Evolutionary conservation across 2,113 vertebrate species (phyloP).

Genomic region (Pristiophorus japonicus): DNA sequence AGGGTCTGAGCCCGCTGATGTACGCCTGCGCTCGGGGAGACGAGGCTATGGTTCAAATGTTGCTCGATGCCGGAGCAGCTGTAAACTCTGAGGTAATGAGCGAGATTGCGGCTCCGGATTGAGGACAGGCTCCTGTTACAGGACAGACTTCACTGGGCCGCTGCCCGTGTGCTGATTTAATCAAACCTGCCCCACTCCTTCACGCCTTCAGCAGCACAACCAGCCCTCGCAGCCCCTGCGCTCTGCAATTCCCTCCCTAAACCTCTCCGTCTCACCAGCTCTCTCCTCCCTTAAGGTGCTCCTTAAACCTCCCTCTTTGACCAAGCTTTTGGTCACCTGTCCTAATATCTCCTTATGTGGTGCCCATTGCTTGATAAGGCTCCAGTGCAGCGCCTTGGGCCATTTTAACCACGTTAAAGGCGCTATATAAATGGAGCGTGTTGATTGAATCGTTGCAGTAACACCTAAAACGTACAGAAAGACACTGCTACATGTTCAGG

Average conservation of each 20-base stretch:
- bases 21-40: constrained; percentile 95
- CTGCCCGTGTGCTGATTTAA: too few relatives aligned
- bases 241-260: too few relatives aligned
- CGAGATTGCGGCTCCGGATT: neutral
- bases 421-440: neutral
- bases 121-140: too few relatives aligned
- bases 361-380: neutral
- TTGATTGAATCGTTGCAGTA: neutral
- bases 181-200: too few relatives aligned
- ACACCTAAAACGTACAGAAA: neutral
- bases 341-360: too few relatives aligned
- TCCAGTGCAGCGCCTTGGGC: neutral
- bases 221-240: too few relatives aligned
- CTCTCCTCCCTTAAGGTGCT: too few relatives aligned
- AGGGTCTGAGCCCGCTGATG: constrained; percentile 99
- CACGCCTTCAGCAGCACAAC: too few relatives aligned
- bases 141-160: too few relatives aligned
- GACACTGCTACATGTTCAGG: neutral
- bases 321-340: too few relatives aligned
- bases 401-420: neutral
- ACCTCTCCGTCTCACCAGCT: too few relatives aligned
- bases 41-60: constrained; percentile 99
- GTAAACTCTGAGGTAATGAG: constrained; percentile 90
- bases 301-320: too few relatives aligned
- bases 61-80: constrained; percentile 93